Percentiles rank a stretch among this genome's conserved stretches.
phyloP scores from a whole-genome alignment of 1,140 invertebrate genomes.

The Contarinia nasturtii region DNA sequence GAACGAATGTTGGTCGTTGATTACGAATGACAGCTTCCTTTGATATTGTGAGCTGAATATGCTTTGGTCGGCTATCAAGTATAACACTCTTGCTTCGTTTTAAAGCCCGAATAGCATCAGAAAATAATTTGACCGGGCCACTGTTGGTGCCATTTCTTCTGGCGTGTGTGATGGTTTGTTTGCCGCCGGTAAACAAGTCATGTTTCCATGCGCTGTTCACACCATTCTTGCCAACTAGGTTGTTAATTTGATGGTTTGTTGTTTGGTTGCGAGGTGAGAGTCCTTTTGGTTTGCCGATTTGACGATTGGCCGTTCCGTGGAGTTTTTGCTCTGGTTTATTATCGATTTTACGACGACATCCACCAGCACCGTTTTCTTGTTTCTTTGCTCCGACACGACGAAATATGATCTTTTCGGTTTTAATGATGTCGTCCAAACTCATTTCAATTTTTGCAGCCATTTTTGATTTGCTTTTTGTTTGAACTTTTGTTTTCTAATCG shows the following conservation, averaged over 20 bases:
- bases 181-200: constrained; percentile 75
- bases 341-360: constrained; percentile 11
- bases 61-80: constrained; percentile 88
- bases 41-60: constrained; percentile 74
- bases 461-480: constrained; percentile 13
- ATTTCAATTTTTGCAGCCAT: constrained; percentile 89
- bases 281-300: constrained; percentile 27
- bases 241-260: not conserved
- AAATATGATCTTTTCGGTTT: constrained; percentile 44
- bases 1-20: constrained; percentile 11
- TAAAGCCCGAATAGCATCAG: constrained; percentile 88
- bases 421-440: constrained; percentile 91
- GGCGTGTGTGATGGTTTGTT: constrained; percentile 29
- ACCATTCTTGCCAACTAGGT: constrained; percentile 52
- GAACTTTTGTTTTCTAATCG: not conserved
- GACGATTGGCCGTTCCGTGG: too few species aligned
- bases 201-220: constrained; percentile 90
- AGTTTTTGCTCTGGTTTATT: constrained; percentile 8
- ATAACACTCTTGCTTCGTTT: constrained; percentile 97
- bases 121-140: constrained; percentile 65
- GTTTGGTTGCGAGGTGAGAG: constrained; percentile 22
- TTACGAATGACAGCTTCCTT: constrained; percentile 32
- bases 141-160: constrained; percentile 28
- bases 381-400: constrained; percentile 23
- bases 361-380: constrained; percentile 9